phyloP scores from a whole-genome alignment of 2,888 invertebrate species.

The Volucella inflata region DNA sequence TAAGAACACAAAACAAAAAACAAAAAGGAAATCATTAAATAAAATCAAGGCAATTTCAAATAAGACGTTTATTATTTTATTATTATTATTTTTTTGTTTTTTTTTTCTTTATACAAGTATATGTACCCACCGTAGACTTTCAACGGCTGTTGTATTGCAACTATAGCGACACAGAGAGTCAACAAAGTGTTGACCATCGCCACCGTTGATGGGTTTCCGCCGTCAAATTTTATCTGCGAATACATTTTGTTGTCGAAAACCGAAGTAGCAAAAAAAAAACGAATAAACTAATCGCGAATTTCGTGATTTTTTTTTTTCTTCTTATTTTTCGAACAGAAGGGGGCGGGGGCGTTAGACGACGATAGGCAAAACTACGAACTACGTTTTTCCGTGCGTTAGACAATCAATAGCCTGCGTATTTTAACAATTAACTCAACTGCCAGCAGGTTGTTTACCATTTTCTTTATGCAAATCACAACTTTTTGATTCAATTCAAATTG shows the following conservation, averaged over 20 bases:
- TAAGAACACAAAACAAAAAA: neutral
- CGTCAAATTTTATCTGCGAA: constrained; percentile 22
- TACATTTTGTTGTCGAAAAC: constrained; percentile 41
- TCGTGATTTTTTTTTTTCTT: constrained; percentile 6
- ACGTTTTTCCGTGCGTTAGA: constrained; percentile 52
- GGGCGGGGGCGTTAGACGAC: constrained; percentile 48
- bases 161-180: constrained; percentile 51
- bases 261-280: neutral
- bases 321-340: neutral
- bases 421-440: constrained; percentile 50
- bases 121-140: constrained; percentile 59
- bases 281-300: constrained; percentile 28
- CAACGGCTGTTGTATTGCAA: constrained; percentile 62
- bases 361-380: constrained; percentile 31
- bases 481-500: constrained; percentile 1
- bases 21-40: neutral
- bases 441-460: constrained; percentile 49
- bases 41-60: neutral
- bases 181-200: constrained; percentile 48
- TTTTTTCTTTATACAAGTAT: neutral
- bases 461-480: constrained; percentile 16
- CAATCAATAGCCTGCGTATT: constrained; percentile 67
- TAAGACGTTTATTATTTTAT: neutral
- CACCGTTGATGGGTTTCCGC: constrained; percentile 16
- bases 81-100: no score